Evolutionary conservation across 2,797 vertebrate species (phyloP), one percentile per base, ranked within the genome.

Genomic region (Syngnathus acus): DNA sequence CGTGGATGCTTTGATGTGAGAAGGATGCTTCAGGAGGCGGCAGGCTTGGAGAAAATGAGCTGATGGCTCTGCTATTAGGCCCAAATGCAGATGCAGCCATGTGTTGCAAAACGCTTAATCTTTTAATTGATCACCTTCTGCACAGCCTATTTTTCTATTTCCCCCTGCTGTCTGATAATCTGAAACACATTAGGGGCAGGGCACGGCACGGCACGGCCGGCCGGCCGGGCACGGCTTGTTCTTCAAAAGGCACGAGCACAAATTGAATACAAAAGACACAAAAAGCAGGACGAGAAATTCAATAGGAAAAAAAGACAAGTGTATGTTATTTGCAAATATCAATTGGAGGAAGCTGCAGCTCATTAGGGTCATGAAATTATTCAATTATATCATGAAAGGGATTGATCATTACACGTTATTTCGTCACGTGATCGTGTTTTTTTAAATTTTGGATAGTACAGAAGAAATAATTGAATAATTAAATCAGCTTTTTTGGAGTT

Each of bases 61-160:
- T 98, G 96, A 98, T 97, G 94, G 94, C 88, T 88, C 89, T 88
- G 90, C 95, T 93, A 94, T 94, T 93, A 88, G 90, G 89, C 87
- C 90, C 88, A 90, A 94, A 95, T 94, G 93, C 93, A 96, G 92
- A 95, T 92, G 92, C 76, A 77, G 86, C 90, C 92, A 86, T 93
- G 94, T 93, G 93, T 89, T 91, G 90, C 93, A 94, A 95, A 97
- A 94, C 93, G 88, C 94, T 97, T 99, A 98, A 99, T 96, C 94
- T 95, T 94, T 97, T 99, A 98, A 98, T 94, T 97, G 96, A 93
- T 95, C 93, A 92, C 94, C 94, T 95, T 94, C 92, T 88, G 86
- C 88, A 82, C 91, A 84, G 69, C 77, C 90, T 88, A 70, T 84
- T 91, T 87, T 84, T 82, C 14, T 40, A 42, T 69, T 7, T 47